Evolutionary conservation across 2,113 vertebrate species (phyloP), one percentile per base, ranked within the genome.

Genomic region (Varanus salvator): DNA sequence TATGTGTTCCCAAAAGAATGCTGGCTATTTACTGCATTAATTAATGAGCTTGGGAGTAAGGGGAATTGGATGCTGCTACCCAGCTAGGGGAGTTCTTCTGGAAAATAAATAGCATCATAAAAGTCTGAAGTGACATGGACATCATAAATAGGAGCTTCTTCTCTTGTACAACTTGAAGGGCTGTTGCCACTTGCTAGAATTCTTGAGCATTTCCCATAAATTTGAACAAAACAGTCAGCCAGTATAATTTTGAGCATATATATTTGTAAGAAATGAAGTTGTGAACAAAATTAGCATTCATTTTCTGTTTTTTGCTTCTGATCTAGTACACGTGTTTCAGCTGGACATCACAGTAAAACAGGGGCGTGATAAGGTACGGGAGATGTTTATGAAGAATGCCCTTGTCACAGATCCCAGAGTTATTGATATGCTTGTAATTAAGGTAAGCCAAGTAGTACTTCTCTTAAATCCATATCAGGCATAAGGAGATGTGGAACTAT

Each of bases 341-440:
- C 95, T 99, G 94, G 98, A 99, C 93, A 98, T 99, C 95, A 95
- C 97, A 0, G 91, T 96, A 14, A 97, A 96, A n/a, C 97, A 98
- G 95, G 98, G 98, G 3, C 97, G 97, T 72, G 97, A 98, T 50
- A 99, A 99, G 95, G 96, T 99, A 91, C 97, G 98, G 89, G 98
- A 99, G 91, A 96, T 98, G 97, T 99, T 99, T 87, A 87, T 98
- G 96, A 98, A 97, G 95, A 99, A 99, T 80, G 97, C 97, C 38
- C 98, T 98, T 0, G 19, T 99, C 84, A 98, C 93, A 0, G 99
- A 99, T 90, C 98, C 98, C 14, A 97, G 98, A 9, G 97, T 98
- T 87, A 97, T 99, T 38, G 99, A 99, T 95, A 96, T 99, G 94
- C 95, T 99, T 29, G 98, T 99, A 85, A 98, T 99, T 91, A 99